Evolutionary conservation across 2,797 vertebrate species (phyloP).

Genomic region (Crax fasciolata): DNA sequence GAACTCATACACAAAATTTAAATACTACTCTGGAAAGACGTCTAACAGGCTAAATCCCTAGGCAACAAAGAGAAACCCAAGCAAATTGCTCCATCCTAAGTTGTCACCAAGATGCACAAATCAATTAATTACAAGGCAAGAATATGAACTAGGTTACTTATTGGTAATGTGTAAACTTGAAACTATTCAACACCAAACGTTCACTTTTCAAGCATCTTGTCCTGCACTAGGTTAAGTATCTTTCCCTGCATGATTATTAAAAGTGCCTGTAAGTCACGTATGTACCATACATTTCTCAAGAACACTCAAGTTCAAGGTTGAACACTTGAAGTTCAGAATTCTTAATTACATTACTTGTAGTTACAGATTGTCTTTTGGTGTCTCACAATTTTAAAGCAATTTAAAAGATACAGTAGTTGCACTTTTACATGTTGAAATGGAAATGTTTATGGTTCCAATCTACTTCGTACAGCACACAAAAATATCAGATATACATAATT

Average conservation of each 20-base stretch:
- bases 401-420: neutral
- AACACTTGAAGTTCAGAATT: neutral
- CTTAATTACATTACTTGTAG: neutral
- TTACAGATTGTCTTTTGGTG: neutral
- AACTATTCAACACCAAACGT: neutral
- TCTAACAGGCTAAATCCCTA: neutral
- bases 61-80: neutral
- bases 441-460: neutral
- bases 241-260: neutral
- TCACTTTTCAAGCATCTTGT: neutral
- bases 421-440: slow-evolving; percentile 22
- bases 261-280: neutral
- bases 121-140: neutral
- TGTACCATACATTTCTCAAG: neutral
- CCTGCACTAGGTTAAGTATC: neutral
- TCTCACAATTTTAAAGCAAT: neutral
- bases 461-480: slow-evolving; percentile 19
- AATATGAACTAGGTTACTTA: neutral
- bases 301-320: neutral
- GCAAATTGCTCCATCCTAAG: neutral
- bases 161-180: neutral
- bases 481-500: slow-evolving; percentile 22
- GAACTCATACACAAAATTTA: neutral
- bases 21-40: neutral
- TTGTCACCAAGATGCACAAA: neutral